These are phyloP conservation scores for Myrmecobius fasciatus DNA, from an alignment of 2,113 vertebrate species.

Conservation along the genomic window DNA sequence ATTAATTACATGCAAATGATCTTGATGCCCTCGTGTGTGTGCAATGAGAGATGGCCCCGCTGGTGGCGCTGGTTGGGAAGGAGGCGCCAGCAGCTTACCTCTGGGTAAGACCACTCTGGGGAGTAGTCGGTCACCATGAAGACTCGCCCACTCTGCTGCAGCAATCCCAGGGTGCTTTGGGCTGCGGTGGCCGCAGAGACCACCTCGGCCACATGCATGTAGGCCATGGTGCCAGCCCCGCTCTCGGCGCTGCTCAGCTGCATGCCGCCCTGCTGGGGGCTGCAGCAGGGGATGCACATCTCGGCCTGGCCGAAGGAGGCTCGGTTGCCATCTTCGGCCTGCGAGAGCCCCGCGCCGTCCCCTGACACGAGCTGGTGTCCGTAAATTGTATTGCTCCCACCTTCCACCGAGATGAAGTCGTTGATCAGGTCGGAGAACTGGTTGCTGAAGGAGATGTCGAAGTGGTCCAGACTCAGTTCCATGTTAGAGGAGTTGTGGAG, in stretches of 20 bases:
- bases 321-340: slow-evolving; percentile 88
- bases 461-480: slow-evolving; percentile 99
- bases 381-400: slow-evolving; percentile 91
- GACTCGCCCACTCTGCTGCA: slow-evolving; percentile 95
- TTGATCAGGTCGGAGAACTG: slow-evolving; percentile 99
- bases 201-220: slow-evolving; percentile 98
- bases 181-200: slow-evolving; percentile 92
- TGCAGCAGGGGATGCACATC: slow-evolving; percentile 98
- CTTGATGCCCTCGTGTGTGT: background rate
- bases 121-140: slow-evolving; percentile 99
- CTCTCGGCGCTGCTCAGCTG: slow-evolving; percentile 86
- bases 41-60: background rate
- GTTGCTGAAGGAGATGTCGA: slow-evolving; percentile 99
- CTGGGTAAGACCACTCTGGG: slow-evolving; percentile 98
- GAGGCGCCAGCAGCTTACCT: slow-evolving; percentile 87
- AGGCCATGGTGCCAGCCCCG: slow-evolving; percentile 92
- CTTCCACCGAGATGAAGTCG: slow-evolving; percentile 98
- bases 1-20: background rate
- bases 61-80: background rate
- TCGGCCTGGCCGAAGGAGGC: slow-evolving; percentile 92
- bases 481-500: slow-evolving; percentile 89
- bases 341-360: slow-evolving; percentile 86
- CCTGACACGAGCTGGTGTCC: slow-evolving; percentile 94
- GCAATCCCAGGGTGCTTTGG: slow-evolving; percentile 94
- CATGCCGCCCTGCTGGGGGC: slow-evolving; percentile 91